Conservation (phyloP, 2,113 vertebrate genomes). For the Cyanistes caeruleus region DNA sequence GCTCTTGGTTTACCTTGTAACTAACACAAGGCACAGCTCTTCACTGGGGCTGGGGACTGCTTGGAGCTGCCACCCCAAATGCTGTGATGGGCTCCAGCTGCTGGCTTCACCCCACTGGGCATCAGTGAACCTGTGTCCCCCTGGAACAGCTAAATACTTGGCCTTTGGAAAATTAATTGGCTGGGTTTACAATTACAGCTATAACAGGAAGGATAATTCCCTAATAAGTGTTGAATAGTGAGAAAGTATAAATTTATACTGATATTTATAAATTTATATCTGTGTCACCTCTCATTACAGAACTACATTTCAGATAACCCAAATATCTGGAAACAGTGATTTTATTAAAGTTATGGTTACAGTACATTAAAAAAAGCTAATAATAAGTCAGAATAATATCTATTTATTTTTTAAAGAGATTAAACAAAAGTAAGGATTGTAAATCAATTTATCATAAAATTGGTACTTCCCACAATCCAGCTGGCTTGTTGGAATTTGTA, state of each 20-base stretch:
- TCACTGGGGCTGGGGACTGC: not conserved
- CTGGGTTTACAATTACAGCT: not conserved
- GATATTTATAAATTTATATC: not conserved
- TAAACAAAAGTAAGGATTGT: not conserved
- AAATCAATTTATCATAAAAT: not conserved
- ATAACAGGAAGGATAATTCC: not conserved
- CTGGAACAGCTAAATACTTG: not conserved
- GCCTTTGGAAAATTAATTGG: not conserved
- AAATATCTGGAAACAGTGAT: not conserved
- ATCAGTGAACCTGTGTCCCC: not conserved
- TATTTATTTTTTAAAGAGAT: not conserved
- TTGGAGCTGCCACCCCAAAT: not conserved
- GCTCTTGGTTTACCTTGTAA: not conserved
- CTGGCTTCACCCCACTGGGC: not conserved
- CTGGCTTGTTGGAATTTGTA: not conserved
- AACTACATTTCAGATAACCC: not conserved
- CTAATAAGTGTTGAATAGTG: not conserved
- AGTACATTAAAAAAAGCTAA: not conserved
- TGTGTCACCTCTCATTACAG: not conserved
- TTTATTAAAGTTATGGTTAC: not conserved
- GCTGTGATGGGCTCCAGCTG: not conserved
- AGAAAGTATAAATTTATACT: not conserved
- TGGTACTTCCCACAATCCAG: not conserved
- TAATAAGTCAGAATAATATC: not conserved
- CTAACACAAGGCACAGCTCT: not conserved